phyloP scores from a whole-genome alignment of 1,140 invertebrate species.

The Lethocerus indicus region DNA sequence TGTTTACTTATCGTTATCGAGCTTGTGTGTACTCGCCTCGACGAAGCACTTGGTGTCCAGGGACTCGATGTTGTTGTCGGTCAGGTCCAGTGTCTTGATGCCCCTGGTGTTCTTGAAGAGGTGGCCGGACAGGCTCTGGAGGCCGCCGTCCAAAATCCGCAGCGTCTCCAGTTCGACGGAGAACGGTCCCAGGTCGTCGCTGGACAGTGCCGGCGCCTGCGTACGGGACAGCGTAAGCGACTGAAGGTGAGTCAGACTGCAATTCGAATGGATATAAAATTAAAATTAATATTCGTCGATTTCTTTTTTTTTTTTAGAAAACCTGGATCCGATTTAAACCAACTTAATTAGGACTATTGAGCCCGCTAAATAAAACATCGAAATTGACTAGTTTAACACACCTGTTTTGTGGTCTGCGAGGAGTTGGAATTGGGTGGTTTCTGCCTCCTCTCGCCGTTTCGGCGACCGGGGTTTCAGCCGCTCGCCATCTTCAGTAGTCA shows the following conservation, averaged over 20 bases:
- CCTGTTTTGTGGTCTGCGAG: no score
- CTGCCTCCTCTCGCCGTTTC: no score
- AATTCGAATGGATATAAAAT: no score
- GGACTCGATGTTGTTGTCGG: constrained; percentile 58
- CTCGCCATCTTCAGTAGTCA: no score
- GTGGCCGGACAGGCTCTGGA: constrained; percentile 55
- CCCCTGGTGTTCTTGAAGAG: constrained; percentile 65
- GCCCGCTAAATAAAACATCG: no score
- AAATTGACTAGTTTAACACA: no score
- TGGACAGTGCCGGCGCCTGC: constrained; percentile 35
- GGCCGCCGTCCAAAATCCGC: constrained; percentile 46
- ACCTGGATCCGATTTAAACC: no score
- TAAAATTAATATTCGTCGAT: no score
- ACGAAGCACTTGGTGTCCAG: constrained; percentile 67
- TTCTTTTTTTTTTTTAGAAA: no score
- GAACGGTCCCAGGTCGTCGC: constrained; percentile 62
- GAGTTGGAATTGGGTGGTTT: no score
- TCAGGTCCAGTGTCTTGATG: constrained; percentile 64
- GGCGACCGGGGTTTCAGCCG: no score
- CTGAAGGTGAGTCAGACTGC: constrained; percentile 62
- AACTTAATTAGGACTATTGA: no score
- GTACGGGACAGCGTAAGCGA: constrained; percentile 52
- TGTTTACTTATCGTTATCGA: background rate
- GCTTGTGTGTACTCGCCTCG: constrained; percentile 39
- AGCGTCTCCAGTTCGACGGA: constrained; percentile 70